A percentile compares a stretch with the other conserved stretches of the same genome.
Evolutionary conservation across 1,140 invertebrate genomes (phyloP).

Genomic region (Acyrthosiphon pisum): DNA sequence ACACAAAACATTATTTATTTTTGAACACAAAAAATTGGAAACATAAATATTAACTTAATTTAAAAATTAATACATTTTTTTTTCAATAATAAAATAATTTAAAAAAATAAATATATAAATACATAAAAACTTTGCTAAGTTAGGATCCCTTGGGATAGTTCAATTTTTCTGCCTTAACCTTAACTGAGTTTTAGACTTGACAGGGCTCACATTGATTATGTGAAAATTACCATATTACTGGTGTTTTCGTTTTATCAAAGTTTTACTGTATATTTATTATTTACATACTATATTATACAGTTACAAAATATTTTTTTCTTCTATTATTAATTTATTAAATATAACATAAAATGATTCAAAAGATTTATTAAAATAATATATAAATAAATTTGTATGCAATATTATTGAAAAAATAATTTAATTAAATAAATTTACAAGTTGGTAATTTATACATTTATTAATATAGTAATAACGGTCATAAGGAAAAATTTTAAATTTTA

Average conservation of each 20-base stretch:
- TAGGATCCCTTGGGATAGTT: no score
- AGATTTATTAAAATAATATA: neutral
- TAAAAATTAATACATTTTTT: neutral
- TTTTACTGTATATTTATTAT: no score
- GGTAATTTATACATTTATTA: neutral
- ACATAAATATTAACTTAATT: neutral
- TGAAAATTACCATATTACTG: no score
- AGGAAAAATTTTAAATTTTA: neutral
- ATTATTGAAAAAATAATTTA: conserved; percentile 10
- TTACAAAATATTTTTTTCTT: neutral
- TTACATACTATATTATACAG: neutral
- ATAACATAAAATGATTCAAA: no score
- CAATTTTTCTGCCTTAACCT: no score
- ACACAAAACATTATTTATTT: neutral
- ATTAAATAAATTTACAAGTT: neutral
- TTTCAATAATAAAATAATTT: neutral
- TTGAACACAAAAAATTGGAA: neutral
- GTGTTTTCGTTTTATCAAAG: no score
- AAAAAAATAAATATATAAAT: neutral
- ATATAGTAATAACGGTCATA: neutral
- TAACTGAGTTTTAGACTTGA: no score
- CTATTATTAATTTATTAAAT: neutral
- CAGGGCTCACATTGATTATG: no score
- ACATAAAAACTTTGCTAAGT: no score
- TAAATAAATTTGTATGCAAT: neutral